Conservation (phyloP, 2,888 invertebrate genomes). For the Oligia strigilis region DNA sequence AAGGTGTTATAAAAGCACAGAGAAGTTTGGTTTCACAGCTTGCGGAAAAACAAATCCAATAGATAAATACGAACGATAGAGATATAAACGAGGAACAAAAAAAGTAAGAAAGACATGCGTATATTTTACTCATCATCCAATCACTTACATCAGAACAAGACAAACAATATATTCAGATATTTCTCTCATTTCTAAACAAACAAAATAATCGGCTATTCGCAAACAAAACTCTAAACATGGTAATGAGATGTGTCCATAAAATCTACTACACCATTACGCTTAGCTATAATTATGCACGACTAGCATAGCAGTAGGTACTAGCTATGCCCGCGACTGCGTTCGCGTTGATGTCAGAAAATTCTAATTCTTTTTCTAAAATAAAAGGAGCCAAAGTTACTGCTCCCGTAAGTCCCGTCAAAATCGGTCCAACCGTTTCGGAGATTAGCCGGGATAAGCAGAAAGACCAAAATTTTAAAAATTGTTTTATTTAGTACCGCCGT, state of each 20-base stretch:
- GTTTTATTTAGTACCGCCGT: not conserved
- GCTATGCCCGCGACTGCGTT: not conserved
- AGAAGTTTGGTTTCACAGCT: not conserved
- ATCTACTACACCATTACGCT: conserved; percentile 20
- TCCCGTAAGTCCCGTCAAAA: not conserved
- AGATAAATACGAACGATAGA: too few relatives aligned
- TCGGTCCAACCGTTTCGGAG: not conserved
- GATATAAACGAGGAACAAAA: not conserved
- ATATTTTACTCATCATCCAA: not conserved
- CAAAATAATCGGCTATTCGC: conserved; percentile 19
- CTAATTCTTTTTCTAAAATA: not conserved
- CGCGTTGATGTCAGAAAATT: not conserved
- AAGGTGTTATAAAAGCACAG: not conserved
- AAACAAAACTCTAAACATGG: conserved; percentile 55
- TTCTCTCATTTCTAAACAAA: conserved; percentile 15
- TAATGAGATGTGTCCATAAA: conserved; percentile 48
- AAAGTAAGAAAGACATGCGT: not conserved
- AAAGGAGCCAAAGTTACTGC: not conserved
- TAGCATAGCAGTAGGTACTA: too few relatives aligned
- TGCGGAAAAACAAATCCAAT: not conserved
- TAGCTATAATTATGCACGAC: not conserved
- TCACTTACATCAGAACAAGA: conserved; percentile 13
- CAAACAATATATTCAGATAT: conserved; percentile 9
- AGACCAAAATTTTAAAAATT: too few relatives aligned
- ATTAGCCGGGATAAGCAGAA: not conserved